Percentiles rank a stretch among this genome's conserved stretches.
Conservation (phyloP, 1,140 invertebrate genomes). For the Archivesica marissinica region DNA sequence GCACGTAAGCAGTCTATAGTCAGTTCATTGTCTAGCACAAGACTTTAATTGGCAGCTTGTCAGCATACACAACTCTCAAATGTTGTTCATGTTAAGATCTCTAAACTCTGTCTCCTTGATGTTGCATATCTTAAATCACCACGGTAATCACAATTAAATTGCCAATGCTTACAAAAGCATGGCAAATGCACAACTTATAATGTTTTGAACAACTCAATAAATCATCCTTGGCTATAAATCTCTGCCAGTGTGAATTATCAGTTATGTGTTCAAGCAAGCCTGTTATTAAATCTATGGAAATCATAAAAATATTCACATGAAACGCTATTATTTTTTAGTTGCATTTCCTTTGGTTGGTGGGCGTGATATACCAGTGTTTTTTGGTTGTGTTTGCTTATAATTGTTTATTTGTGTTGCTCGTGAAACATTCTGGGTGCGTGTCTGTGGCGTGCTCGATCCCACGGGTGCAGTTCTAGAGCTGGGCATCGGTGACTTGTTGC, state of each 20-base stretch:
- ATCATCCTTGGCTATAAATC: too few relatives aligned
- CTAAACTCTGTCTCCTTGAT: too few relatives aligned
- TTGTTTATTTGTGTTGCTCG: background rate
- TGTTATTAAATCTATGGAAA: too few relatives aligned
- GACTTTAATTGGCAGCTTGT: background rate
- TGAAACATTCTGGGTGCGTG: constrained; percentile 8
- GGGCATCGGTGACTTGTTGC: constrained; percentile 39
- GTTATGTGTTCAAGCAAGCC: too few relatives aligned
- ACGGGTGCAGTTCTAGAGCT: background rate
- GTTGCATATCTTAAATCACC: too few relatives aligned
- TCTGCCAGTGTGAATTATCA: too few relatives aligned
- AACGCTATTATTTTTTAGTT: constrained; percentile 37
- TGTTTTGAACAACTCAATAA: too few relatives aligned
- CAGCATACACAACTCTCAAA: background rate
- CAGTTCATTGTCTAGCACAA: background rate
- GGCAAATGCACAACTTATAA: too few relatives aligned
- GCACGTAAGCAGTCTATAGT: constrained; percentile 5
- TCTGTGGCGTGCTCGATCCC: background rate
- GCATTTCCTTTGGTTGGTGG: constrained; percentile 30
- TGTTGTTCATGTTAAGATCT: too few relatives aligned
- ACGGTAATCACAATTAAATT: too few relatives aligned
- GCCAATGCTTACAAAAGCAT: too few relatives aligned
- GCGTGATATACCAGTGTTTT: background rate
- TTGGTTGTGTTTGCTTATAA: background rate
- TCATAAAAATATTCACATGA: too few relatives aligned